phyloP scores from a whole-genome alignment of 2,797 vertebrate species.

The Hylomyscus alleni region DNA sequence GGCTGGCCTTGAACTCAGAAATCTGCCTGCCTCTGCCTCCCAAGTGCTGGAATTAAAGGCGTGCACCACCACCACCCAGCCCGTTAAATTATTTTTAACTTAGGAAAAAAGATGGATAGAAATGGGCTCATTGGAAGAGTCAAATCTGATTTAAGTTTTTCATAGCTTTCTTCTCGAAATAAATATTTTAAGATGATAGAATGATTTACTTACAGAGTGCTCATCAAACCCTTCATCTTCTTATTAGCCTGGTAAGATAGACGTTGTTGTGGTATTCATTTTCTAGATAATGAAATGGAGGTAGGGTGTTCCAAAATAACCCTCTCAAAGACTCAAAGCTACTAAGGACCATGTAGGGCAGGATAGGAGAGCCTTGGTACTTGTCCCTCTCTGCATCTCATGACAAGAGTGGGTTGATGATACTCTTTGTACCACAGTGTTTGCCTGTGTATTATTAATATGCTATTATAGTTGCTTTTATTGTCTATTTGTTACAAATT shows the following conservation, averaged over 20 bases:
- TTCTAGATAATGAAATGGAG: neutral
- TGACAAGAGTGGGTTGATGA: neutral
- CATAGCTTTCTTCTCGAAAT: neutral
- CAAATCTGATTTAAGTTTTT: constrained; percentile 29
- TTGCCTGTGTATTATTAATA: neutral
- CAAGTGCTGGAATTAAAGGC: too few relatives aligned
- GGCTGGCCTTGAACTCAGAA: too few relatives aligned
- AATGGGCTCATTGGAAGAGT: neutral
- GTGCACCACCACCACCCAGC: too few relatives aligned
- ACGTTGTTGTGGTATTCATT: neutral
- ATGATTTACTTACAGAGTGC: neutral
- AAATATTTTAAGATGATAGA: neutral
- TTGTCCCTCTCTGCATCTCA: neutral
- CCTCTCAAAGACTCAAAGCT: neutral
- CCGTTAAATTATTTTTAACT: too few relatives aligned
- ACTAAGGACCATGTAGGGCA: neutral
- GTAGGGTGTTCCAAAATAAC: neutral
- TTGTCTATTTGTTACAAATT: neutral
- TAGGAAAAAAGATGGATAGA: neutral
- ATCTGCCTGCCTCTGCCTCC: too few relatives aligned
- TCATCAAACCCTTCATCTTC: neutral
- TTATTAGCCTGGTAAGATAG: neutral
- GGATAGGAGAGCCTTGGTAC: too few relatives aligned
- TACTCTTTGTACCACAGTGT: neutral
- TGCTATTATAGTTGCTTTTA: neutral